Base-by-base conservation (phyloP, 1,140 invertebrate species). In the Lepidostoma basale region DNA sequence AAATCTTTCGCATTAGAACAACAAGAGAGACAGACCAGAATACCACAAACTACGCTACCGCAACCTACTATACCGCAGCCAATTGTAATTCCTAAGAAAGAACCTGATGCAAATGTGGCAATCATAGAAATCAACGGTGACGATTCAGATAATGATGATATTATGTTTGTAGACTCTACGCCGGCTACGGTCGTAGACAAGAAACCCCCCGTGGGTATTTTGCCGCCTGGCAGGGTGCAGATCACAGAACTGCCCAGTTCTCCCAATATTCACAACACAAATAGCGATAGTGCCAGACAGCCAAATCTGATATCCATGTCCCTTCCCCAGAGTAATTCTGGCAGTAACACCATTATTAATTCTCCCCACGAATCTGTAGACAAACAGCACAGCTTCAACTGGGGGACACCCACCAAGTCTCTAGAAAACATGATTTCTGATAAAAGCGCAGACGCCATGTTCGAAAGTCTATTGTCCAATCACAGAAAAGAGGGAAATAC, bases 61-160 rank as follows among this genome's bases (percentile, higher is more conserved):
- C 28, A 22, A 18, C 63, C 22, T 16, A 22, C n/a, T 10, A 67
- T 69, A 33, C 71, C 71, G n/a, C 69, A 69, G 42, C 71, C 71
- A n/a, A 73, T 73, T 33, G 22, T 73, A 3, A 64, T 67, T 58
- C 71, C 67, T 12, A 73, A 73, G 52, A 68, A 68, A 8, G 71
- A 73, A 69, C 65, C 49, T 2, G 67, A 68, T 10, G 10, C 52
- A 36, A 28, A 20, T 47, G 44, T 62, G 10, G 62, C 30, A 25
- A 52, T 73, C 1, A 73, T 73, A 16, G 71, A 73, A 64, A 69
- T 73, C 2, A 73, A 73, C 42, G 67, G 71, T 1, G 71, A 73
- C 44, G 67, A 67, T 16, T 58, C 59, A 5, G 66, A 73, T 44
- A 67, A 73, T 39, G 70, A 72, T 18, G 71, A 69, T 28, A 62